Evolutionary conservation across 2,888 invertebrate genomes (phyloP).

Genomic region (Micoletzkya japonica): DNA sequence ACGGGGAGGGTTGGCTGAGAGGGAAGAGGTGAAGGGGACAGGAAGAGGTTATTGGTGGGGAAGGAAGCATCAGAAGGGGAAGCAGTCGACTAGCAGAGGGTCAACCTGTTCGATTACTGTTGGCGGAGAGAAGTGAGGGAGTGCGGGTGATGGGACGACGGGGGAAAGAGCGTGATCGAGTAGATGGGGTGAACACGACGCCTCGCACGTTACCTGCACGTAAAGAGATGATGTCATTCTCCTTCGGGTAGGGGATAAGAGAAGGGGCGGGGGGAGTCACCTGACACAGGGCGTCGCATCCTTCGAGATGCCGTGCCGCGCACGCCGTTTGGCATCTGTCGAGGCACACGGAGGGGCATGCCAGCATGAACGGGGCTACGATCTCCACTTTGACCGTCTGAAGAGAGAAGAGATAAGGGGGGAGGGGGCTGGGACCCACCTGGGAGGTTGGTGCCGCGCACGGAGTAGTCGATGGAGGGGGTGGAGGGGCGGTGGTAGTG

Average conservation of each 20-base stretch:
- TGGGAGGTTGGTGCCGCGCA: constrained; percentile 10
- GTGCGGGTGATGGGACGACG: constrained; percentile 2
- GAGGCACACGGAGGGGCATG: constrained; percentile 9
- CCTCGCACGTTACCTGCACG: constrained; percentile 27
- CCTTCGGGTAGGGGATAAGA: neutral
- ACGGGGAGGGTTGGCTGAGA: constrained; percentile 3
- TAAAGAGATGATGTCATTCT: neutral
- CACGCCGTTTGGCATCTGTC: constrained; percentile 24
- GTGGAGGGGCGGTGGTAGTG: constrained; percentile 20
- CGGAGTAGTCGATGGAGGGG: constrained; percentile 29
- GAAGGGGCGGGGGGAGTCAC: neutral
- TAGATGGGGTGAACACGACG: constrained; percentile 29
- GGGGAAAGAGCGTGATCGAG: neutral
- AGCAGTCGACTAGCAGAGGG: too few species aligned
- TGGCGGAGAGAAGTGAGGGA: constrained; percentile 20
- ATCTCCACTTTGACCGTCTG: constrained; percentile 8
- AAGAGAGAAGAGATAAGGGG: neutral
- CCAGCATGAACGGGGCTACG: neutral
- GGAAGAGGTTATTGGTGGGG: too few species aligned
- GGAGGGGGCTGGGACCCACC: too few species aligned
- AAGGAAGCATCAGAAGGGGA: too few species aligned
- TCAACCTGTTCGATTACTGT: too few species aligned
- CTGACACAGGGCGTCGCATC: constrained; percentile 25
- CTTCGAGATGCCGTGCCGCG: constrained; percentile 13
- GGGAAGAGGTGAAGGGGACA: too few species aligned